Percentiles rank a stretch among this genome's conserved stretches.
These are phyloP conservation scores for Saguinus imperator DNA, from an alignment of 2,113 vertebrate species.

Conservation along the genomic window DNA sequence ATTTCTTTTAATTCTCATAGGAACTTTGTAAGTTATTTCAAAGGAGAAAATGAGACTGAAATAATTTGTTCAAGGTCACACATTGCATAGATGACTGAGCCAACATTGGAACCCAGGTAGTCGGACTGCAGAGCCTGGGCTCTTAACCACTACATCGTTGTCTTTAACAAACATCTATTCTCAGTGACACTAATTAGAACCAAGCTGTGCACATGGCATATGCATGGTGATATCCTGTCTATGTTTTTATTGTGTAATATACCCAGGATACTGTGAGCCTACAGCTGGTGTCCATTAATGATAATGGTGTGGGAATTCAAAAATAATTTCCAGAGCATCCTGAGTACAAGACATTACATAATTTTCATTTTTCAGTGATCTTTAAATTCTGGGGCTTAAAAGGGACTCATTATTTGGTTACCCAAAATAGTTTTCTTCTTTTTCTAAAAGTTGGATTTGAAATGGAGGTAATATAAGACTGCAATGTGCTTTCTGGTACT, in stretches of 20 bases:
- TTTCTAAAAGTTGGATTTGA: constrained; percentile 35
- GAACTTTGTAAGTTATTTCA: not conserved
- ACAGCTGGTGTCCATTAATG: constrained; percentile 63
- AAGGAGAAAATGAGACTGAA: not conserved
- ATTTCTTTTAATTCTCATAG: not conserved
- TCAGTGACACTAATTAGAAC: constrained; percentile 22
- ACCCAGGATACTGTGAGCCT: constrained; percentile 5
- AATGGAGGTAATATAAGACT: constrained; percentile 1
- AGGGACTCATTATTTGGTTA: constrained; percentile 34
- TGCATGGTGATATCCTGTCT: constrained; percentile 42
- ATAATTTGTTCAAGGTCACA: not conserved
- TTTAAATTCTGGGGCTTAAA: constrained; percentile 57
- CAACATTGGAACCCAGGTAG: not conserved
- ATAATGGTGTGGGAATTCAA: constrained; percentile 46
- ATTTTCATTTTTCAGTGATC: constrained; percentile 58
- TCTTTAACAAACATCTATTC: not conserved
- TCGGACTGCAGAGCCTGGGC: not conserved
- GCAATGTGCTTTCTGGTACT: not conserved
- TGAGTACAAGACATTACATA: constrained; percentile 18
- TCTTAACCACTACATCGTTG: not conserved
- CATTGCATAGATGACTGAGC: not conserved
- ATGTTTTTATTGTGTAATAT: constrained; percentile 51
- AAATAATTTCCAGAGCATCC: constrained; percentile 40
- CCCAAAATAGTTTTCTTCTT: not conserved
- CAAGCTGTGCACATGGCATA: constrained; percentile 41